Conservation (phyloP, 2,797 vertebrate genomes). For the Coregonus ussuriensis region DNA sequence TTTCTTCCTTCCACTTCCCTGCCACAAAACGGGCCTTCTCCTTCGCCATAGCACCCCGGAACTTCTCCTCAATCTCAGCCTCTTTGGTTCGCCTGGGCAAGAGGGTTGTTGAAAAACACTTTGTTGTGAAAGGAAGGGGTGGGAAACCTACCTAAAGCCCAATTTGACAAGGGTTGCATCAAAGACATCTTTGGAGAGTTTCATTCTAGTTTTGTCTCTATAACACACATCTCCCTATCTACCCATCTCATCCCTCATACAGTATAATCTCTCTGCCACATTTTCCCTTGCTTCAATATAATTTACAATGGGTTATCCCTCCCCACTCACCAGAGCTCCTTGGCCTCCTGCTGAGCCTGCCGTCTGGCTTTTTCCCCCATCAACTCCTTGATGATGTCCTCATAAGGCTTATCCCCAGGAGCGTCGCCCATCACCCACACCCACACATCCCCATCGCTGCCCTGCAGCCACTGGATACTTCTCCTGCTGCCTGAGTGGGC, state of each 20-base stretch:
- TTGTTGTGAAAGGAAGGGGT: background rate
- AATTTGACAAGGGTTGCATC: background rate
- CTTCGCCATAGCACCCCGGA: conserved; percentile 82
- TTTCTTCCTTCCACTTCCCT: conserved; percentile 85
- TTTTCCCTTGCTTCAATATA: background rate
- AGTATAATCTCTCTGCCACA: background rate
- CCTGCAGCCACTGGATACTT: conserved; percentile 77
- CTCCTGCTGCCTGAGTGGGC: conserved; percentile 68
- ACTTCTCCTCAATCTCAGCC: conserved; percentile 83
- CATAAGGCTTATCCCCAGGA: conserved; percentile 77
- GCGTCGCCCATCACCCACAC: conserved; percentile 87
- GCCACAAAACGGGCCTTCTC: conserved; percentile 84
- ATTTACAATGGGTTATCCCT: background rate
- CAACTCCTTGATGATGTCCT: conserved; percentile 79
- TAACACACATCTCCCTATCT: background rate
- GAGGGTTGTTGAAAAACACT: background rate
- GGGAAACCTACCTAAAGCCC: background rate
- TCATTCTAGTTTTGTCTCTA: background rate
- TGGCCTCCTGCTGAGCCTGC: conserved; percentile 82
- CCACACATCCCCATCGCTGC: conserved; percentile 82
- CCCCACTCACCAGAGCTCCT: conserved; percentile 79
- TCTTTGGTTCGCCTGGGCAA: conserved; percentile 78
- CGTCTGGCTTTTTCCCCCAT: conserved; percentile 78
- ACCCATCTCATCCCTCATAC: too few species aligned
- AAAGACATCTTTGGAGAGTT: background rate